Base-by-base conservation (phyloP, 2,888 invertebrate species). In the Phania funesta region DNA sequence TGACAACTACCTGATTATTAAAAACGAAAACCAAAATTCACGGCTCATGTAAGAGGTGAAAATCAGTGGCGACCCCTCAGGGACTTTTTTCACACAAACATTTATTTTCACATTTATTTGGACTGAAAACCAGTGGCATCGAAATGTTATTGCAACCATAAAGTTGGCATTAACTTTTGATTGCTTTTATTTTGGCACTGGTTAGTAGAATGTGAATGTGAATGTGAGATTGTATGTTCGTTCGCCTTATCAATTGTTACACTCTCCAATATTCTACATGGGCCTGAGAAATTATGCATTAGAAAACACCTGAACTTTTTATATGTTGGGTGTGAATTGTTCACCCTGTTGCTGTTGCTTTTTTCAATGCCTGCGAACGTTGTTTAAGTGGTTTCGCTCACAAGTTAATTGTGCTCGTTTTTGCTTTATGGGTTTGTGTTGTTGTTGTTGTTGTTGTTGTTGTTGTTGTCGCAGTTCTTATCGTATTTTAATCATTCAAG, bases 401-500 rank as follows among this genome's bases (percentile, higher is more conserved):
- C 7, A 29, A 6, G 4, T 6, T 29, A 29, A 29, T 29, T 4
- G 4, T 29, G 29, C 7, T 29, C 5, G 5, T 29, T 4, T 29
- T 29, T 4, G 4, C 7, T 4, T 29, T 29, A 29, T 29, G n/a
- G n/a, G n/a, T n/a, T n/a, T n/a, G n/a, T n/a, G n/a, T n/a, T 11
- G 35, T n/a, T n/a, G 11, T n/a, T 11, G 3, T 9, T 35, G 35
- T 38, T 38, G 4, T 4, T n/a, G 13, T 38, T 38, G 0, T 13
- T 38, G n/a, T 11, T 38, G 1, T n/a, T 13, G 2, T 13, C 52
- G 29, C n/a, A 5, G 9, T 50, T 48, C 41, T 74, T 64, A 79
- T 73, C 77, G 56, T 58, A 79, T 52, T 58, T 70, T 38, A 75
- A 70, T 71, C 74, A 83, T 85, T 84, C 82, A 86, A 86, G 87